Conservation (phyloP, 1,140 invertebrate species). For the Leptinotarsa defecta region DNA sequence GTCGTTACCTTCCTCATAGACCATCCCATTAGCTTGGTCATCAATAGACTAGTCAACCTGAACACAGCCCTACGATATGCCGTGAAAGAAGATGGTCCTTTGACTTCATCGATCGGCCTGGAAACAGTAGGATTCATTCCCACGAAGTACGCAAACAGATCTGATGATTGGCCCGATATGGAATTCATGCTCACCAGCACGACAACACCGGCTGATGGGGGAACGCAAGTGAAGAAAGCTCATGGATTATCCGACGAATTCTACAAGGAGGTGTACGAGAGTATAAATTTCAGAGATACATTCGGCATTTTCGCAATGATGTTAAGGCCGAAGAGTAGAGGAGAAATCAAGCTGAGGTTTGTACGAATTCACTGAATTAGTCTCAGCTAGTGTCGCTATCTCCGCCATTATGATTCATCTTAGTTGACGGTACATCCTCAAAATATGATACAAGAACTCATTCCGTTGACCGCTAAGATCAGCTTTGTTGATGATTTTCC, state of each 20-base stretch:
- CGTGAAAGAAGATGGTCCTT: conserved; percentile 76
- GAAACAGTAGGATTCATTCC: conserved; percentile 85
- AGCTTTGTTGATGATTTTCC: too few relatives aligned
- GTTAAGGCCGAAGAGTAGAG: conserved; percentile 82
- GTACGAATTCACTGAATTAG: not conserved
- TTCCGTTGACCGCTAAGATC: too few relatives aligned
- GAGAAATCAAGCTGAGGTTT: conserved; percentile 70
- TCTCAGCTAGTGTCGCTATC: too few relatives aligned
- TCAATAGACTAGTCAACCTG: conserved; percentile 75
- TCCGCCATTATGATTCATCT: too few relatives aligned
- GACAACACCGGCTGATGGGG: conserved; percentile 78
- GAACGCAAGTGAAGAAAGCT: conserved; percentile 70
- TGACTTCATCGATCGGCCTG: conserved; percentile 81
- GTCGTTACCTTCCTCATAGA: conserved; percentile 81
- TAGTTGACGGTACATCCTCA: too few relatives aligned
- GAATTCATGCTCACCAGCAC: conserved; percentile 87
- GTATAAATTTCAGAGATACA: conserved; percentile 73
- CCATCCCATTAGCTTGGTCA: conserved; percentile 74
- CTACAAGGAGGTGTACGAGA: conserved; percentile 73
- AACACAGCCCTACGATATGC: conserved; percentile 78
- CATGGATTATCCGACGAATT: conserved; percentile 80
- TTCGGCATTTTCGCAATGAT: conserved; percentile 86
- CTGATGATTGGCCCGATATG: conserved; percentile 88
- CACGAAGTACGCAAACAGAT: conserved; percentile 82
- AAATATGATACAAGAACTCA: too few relatives aligned